These are phyloP conservation scores for Stramonita haemastoma DNA, from an alignment of 2,888 invertebrate species.

Conservation along the genomic window DNA sequence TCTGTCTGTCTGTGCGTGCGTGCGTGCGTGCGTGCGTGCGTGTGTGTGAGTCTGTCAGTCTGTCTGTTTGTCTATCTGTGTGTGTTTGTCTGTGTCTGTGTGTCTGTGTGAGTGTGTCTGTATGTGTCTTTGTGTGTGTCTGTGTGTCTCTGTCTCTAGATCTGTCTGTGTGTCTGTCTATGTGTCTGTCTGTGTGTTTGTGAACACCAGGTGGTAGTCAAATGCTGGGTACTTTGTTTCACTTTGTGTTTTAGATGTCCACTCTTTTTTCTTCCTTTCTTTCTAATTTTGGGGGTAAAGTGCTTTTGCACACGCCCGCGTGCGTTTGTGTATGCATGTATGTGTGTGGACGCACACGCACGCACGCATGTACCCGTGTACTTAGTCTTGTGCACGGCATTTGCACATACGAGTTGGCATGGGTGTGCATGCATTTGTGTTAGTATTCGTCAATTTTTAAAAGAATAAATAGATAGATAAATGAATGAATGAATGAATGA, in stretches of 20 bases:
- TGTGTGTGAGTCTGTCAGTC: background rate
- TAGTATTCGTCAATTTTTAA: background rate
- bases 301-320: background rate
- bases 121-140: conserved; percentile 15
- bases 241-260: background rate
- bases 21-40: too few species aligned
- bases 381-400: background rate
- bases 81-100: too few species aligned
- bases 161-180: background rate
- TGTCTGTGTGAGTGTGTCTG: background rate
- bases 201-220: background rate
- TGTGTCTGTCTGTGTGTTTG: background rate
- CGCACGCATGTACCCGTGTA: too few species aligned
- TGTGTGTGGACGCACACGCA: background rate
- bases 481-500: background rate
- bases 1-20: background rate
- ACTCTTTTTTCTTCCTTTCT: background rate
- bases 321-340: background rate
- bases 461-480: background rate
- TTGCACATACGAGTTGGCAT: background rate
- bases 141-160: background rate
- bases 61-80: too few species aligned
- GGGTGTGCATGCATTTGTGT: background rate
- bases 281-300: background rate
- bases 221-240: background rate